Conservation (phyloP, 2,113 vertebrate species). For the Hemibagrus wyckioides region DNA sequence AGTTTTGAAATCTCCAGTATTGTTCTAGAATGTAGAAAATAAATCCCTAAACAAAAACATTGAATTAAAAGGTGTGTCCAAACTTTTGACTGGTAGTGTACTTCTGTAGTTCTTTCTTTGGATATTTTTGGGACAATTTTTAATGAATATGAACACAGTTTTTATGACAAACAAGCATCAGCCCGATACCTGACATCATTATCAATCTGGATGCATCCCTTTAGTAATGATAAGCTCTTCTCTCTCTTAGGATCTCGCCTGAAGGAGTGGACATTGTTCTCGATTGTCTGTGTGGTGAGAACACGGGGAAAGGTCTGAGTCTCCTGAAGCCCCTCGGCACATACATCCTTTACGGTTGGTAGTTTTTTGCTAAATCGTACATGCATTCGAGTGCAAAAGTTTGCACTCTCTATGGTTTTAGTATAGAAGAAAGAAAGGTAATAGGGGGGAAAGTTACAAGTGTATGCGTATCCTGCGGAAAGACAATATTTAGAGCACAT, state of each 20-base stretch:
- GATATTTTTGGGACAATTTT: background rate
- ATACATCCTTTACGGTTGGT: slow-evolving; percentile 95
- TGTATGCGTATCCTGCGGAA: background rate
- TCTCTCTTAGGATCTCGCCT: slow-evolving; percentile 82
- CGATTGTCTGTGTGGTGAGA: slow-evolving; percentile 96
- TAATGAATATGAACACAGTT: background rate
- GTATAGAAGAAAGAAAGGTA: background rate
- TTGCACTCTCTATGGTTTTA: background rate
- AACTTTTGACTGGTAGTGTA: too few relatives aligned
- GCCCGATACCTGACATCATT: background rate
- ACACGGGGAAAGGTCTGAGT: slow-evolving; percentile 92
- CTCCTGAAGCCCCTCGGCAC: slow-evolving; percentile 95
- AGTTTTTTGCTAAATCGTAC: background rate
- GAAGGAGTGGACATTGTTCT: slow-evolving; percentile 96
- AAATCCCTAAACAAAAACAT: too few relatives aligned
- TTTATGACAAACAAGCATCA: background rate
- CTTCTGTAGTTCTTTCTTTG: background rate
- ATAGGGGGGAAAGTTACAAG: background rate
- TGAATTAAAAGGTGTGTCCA: too few relatives aligned
- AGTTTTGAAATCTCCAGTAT: too few relatives aligned
- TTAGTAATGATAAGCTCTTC: slow-evolving; percentile 1
- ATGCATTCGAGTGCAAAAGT: background rate
- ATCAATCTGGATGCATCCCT: background rate
- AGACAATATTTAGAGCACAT: too few relatives aligned
- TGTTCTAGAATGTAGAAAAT: too few relatives aligned